Conservation (phyloP, 1,140 invertebrate genomes). For the Drosophila nigrodunni region DNA sequence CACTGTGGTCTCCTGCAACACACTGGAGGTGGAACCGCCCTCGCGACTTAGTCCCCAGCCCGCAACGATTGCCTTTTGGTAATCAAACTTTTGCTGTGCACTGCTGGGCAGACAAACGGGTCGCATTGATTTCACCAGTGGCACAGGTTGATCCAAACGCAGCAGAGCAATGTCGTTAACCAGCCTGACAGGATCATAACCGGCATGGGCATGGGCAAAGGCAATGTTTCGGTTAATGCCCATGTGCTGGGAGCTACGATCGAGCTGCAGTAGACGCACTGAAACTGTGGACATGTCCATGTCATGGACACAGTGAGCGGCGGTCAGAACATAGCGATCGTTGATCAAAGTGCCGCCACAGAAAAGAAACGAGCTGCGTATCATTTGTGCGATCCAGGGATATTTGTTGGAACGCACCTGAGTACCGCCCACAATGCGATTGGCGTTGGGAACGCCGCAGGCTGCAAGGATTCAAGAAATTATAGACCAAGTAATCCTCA, state of each 20-base stretch:
- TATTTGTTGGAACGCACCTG: constrained; percentile 79
- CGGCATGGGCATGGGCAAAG: constrained; percentile 61
- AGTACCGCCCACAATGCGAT: constrained; percentile 81
- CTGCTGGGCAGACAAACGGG: constrained; percentile 92
- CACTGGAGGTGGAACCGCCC: constrained; percentile 93
- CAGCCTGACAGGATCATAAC: constrained; percentile 66
- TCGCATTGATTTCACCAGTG: constrained; percentile 91
- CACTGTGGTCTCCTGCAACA: constrained; percentile 91
- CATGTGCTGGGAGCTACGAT: constrained; percentile 86
- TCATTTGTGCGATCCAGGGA: constrained; percentile 81
- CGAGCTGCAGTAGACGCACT: constrained; percentile 90
- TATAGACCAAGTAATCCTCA: not conserved
- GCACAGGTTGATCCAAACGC: constrained; percentile 87
- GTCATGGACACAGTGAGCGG: constrained; percentile 86
- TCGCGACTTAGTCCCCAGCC: constrained; percentile 95
- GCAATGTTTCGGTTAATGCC: constrained; percentile 63
- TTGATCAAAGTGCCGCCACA: constrained; percentile 84
- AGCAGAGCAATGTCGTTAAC: constrained; percentile 93
- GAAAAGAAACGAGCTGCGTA: constrained; percentile 64
- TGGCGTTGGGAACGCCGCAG: constrained; percentile 79
- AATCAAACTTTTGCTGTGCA: constrained; percentile 69
- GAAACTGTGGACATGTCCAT: constrained; percentile 87
- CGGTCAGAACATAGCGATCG: constrained; percentile 85
- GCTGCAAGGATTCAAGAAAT: constrained; percentile 46
- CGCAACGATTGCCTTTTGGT: constrained; percentile 85